Conservation (phyloP, 1,140 invertebrate genomes). For the Colletes latitarsis region DNA sequence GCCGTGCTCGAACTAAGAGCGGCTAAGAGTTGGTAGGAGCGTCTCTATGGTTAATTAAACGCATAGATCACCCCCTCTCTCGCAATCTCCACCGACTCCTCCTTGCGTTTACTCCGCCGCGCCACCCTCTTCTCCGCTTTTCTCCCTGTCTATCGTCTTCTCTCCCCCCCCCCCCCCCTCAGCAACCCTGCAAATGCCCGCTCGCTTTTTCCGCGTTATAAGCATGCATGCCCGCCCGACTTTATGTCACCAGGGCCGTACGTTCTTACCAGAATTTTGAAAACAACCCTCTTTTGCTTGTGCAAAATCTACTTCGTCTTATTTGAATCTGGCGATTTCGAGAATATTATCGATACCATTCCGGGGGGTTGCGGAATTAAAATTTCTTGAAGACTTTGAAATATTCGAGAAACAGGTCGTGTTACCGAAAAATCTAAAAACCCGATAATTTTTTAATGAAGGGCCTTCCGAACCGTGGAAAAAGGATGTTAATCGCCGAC, state of each 20-base stretch:
- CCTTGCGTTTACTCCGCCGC: slow-evolving; percentile 26
- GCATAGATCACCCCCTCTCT: slow-evolving; percentile 76
- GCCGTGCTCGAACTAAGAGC: slow-evolving; percentile 75
- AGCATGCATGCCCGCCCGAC: slow-evolving; percentile 20
- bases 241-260: slow-evolving; percentile 45
- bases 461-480: too few relatives aligned
- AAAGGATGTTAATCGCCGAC: too few relatives aligned
- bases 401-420: too few relatives aligned
- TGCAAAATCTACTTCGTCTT: too few relatives aligned
- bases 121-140: neutral
- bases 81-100: slow-evolving; percentile 62
- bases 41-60: slow-evolving; percentile 81
- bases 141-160: slow-evolving; percentile 7
- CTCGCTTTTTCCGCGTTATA: slow-evolving; percentile 50
- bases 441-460: too few relatives aligned
- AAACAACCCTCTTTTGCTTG: neutral
- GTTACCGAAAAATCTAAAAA: too few relatives aligned
- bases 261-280: neutral
- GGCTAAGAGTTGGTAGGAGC: slow-evolving; percentile 77
- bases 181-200: slow-evolving; percentile 50
- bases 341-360: neutral
- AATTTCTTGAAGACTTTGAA: too few relatives aligned
- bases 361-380: too few relatives aligned
- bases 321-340: neutral
- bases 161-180: neutral